A percentile compares a stretch with the other conserved stretches of the same genome.
Conservation (phyloP, 2,888 invertebrate genomes). For the Alentia gelatinosa region DNA sequence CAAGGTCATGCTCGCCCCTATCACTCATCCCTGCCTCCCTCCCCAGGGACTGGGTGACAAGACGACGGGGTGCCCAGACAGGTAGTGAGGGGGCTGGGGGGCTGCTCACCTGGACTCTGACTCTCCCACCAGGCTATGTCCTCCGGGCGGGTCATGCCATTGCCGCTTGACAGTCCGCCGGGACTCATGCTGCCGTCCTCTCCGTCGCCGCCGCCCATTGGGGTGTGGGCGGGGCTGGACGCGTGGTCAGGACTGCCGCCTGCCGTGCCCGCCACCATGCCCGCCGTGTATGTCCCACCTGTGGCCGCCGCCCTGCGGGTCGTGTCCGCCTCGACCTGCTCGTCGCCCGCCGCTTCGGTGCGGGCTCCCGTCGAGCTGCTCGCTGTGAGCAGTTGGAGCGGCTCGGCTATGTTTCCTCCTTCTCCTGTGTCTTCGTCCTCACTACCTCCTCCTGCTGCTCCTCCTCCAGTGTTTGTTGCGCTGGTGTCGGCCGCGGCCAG, state of each 20-base stretch:
- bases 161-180: background rate
- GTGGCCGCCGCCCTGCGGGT: background rate
- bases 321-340: background rate
- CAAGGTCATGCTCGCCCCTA: background rate
- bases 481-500: background rate
- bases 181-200: background rate
- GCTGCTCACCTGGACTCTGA: conserved; percentile 23
- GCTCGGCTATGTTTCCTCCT: too few species aligned
- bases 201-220: background rate
- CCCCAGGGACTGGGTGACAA: background rate
- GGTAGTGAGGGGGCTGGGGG: background rate
- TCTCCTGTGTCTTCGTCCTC: too few species aligned
- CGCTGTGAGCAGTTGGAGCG: too few species aligned
- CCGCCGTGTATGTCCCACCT: background rate
- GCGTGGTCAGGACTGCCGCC: background rate
- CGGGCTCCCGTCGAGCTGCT: too few species aligned
- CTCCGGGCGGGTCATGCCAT: background rate
- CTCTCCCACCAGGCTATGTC: conserved; percentile 34
- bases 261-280: conserved; percentile 21
- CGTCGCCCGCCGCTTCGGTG: background rate
- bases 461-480: background rate
- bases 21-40: background rate
- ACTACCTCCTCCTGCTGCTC: background rate
- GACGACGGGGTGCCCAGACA: too few species aligned
- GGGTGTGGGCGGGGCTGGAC: background rate